Evolutionary conservation across 2,113 vertebrate genomes (phyloP).

Genomic region (Oplegnathus fasciatus): DNA sequence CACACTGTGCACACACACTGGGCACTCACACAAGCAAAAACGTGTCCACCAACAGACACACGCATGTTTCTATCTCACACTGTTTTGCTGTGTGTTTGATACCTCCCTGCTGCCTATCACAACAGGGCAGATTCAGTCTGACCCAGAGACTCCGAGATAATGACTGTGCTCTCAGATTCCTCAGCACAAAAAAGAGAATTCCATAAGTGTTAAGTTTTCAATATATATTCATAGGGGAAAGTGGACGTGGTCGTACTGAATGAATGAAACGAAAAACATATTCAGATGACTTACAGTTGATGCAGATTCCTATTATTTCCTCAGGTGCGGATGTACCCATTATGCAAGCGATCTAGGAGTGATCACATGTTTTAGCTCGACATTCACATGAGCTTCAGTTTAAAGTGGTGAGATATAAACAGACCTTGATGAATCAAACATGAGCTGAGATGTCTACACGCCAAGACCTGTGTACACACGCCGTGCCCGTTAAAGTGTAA

Average conservation of each 20-base stretch:
- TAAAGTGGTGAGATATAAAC: not conserved
- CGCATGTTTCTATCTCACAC: conserved; percentile 4
- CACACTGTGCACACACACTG: not conserved
- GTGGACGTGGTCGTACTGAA: not conserved
- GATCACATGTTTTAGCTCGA: not conserved
- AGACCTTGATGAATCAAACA: not conserved
- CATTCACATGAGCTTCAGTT: not conserved
- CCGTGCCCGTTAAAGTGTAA: not conserved
- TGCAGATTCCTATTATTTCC: not conserved
- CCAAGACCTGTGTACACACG: not conserved
- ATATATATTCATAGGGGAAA: conserved; percentile 46
- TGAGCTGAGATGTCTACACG: not conserved
- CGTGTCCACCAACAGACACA: not conserved
- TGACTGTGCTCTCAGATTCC: conserved; percentile 27
- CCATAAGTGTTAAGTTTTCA: conserved; percentile 26
- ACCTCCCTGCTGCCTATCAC: conserved; percentile 23
- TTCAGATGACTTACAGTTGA: conserved; percentile 1
- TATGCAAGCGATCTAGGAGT: not conserved
- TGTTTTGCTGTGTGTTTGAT: conserved; percentile 25
- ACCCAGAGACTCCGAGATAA: conserved; percentile 42
- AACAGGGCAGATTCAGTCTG: conserved; percentile 17
- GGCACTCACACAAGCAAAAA: not conserved
- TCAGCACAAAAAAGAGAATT: conserved; percentile 19
- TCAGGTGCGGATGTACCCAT: not conserved
- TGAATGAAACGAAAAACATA: conserved; percentile 14